Conservation (phyloP, 2,888 invertebrate genomes). For the Thera britannica region DNA sequence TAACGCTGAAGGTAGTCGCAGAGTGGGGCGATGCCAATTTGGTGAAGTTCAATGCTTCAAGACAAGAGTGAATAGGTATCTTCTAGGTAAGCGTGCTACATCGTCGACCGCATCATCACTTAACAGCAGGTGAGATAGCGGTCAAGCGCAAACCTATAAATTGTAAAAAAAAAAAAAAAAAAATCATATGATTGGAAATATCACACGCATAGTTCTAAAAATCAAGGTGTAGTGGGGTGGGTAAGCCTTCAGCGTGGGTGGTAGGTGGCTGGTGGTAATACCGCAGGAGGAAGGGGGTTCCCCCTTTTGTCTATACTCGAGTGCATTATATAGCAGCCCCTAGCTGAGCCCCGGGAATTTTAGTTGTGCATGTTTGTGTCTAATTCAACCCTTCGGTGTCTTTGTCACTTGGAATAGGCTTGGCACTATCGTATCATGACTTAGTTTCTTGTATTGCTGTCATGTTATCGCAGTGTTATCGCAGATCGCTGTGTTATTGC, state of each 20-base stretch:
- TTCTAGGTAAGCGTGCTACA: too few species aligned
- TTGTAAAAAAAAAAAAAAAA: too few species aligned
- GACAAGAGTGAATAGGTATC: too few species aligned
- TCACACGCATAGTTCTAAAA: conserved; percentile 64
- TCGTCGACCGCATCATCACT: too few species aligned
- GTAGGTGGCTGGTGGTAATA: conserved; percentile 29
- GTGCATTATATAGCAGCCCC: conserved; percentile 72
- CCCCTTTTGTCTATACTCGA: conserved; percentile 67
- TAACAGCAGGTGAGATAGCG: too few species aligned
- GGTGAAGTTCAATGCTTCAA: too few species aligned
- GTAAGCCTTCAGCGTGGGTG: conserved; percentile 46
- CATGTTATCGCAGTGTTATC: too few species aligned
- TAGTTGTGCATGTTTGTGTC: conserved; percentile 70
- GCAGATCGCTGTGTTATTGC: too few species aligned
- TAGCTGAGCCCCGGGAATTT: conserved; percentile 63
- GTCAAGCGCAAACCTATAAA: too few species aligned
- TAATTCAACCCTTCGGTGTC: conserved; percentile 17
- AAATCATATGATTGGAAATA: conserved; percentile 40
- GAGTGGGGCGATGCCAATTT: too few species aligned
- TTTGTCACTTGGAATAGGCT: conserved; percentile 8
- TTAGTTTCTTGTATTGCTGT: too few species aligned
- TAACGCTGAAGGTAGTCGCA: too few species aligned
- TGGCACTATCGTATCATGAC: background rate
- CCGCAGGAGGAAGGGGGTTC: conserved; percentile 38
- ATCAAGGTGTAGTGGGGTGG: conserved; percentile 68